Percentiles rank a stretch among this genome's conserved stretches.
Evolutionary conservation across 2,113 vertebrate genomes (phyloP).

Genomic region (Puntigrus tetrazona): DNA sequence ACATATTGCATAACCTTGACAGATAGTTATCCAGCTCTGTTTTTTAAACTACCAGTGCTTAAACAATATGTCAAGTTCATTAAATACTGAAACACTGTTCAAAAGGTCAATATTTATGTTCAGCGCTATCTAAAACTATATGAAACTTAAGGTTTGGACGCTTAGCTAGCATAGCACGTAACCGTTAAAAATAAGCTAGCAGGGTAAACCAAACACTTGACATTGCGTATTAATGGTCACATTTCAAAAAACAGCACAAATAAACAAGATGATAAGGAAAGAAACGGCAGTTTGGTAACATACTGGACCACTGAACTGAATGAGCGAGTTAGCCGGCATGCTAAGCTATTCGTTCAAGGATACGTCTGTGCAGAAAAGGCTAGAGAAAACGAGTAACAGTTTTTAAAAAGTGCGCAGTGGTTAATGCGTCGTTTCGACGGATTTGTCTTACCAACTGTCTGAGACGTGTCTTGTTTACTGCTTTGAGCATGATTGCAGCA

Average conservation of each 20-base stretch:
- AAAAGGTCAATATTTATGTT: neutral
- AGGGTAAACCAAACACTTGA: neutral
- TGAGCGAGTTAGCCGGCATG: conserved; percentile 13
- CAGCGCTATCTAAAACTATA: neutral
- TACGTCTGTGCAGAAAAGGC: neutral
- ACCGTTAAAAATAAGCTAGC: neutral
- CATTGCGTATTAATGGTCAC: neutral
- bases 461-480: conserved; percentile 63
- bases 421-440: neutral
- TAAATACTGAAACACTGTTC: too few relatives aligned
- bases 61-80: too few relatives aligned
- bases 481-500: conserved; percentile 63
- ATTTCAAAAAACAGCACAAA: neutral
- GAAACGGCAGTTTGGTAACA: neutral
- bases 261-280: neutral
- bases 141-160: neutral
- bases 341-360: neutral
- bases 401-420: neutral
- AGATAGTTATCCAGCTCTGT: neutral
- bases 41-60: neutral
- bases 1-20: conserved; percentile 37
- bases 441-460: conserved; percentile 69
- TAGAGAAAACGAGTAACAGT: neutral
- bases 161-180: neutral
- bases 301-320: neutral